Percentiles rank a stretch among this genome's conserved stretches.
Conservation (phyloP, 2,888 invertebrate species). For the Melieria omissa region DNA sequence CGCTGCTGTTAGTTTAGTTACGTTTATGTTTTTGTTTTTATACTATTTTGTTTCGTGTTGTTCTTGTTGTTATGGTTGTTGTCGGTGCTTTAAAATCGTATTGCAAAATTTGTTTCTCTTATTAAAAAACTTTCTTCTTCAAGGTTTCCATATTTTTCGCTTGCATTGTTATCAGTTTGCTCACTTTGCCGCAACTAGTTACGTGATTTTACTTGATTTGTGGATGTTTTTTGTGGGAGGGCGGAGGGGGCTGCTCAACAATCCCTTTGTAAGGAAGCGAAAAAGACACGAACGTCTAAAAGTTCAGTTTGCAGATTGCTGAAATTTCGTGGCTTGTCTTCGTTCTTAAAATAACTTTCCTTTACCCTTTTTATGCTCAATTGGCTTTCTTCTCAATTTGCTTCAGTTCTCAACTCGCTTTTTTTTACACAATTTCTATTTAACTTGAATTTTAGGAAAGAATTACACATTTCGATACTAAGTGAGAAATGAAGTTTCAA, state of each 20-base stretch:
- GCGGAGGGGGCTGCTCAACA: constrained; percentile 1
- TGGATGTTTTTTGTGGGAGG: not conserved
- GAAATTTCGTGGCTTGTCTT: constrained; percentile 12
- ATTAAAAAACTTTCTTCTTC: constrained; percentile 8
- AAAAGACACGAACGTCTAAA: constrained; percentile 28
- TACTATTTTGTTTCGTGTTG: constrained; percentile 31
- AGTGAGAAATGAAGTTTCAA: not conserved
- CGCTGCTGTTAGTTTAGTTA: too few species aligned
- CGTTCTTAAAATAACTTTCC: constrained; percentile 31
- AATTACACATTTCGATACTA: constrained; percentile 42
- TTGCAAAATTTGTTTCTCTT: constrained; percentile 26
- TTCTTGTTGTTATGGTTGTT: constrained; percentile 30
- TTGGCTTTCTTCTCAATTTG: not conserved
- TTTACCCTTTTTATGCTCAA: not conserved
- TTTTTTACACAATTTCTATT: constrained; percentile 57
- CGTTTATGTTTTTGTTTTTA: constrained; percentile 25
- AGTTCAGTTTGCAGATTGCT: constrained; percentile 15
- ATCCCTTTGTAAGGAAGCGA: constrained; percentile 37
- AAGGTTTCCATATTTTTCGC: not conserved
- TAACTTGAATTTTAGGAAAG: constrained; percentile 44
- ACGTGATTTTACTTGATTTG: not conserved
- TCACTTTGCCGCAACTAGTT: too few species aligned
- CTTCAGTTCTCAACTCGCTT: not conserved
- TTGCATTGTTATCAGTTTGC: not conserved
- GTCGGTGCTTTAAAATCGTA: constrained; percentile 23